Base-by-base conservation (phyloP, 2,888 invertebrate genomes). In the Coleophora deauratella region DNA sequence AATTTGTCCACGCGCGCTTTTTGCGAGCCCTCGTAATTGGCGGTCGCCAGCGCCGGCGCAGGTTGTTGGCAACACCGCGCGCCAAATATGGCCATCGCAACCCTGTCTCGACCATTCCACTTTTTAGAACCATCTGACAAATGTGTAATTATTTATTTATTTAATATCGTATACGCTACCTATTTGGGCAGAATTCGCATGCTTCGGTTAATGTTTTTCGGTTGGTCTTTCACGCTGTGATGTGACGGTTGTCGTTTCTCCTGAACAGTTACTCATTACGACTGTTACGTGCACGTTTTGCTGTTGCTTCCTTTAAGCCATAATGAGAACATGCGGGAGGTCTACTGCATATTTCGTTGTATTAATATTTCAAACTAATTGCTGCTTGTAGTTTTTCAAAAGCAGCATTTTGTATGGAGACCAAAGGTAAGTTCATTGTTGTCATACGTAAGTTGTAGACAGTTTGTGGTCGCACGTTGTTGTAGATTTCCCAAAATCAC, bases 131-230 rank as follows among this genome's bases (percentile, higher is more conserved):
- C 72, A 80, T 76, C 79, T 82, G 84, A 85, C 84, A 85, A 85
- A 85, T 85, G 84, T 81, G 81, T 84, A 84, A 85, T 84, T 84
- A 85, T 84, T 81, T 84, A 85, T 84, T 81, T 84, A 84, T 84
- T 82, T 82, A 81, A 84, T 84, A 81, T 76, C 72, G 66, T 64
- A 69, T 56, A 58, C 56, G 54, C 46, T 47, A 50, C 77, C 57
- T 53, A 61, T 82, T 84, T 79, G 82, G 84, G 69, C 75, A 79
- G 76, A 72, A 79, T 78, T 80, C 79, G 58, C 75, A 76, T 85
- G 63, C 79, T 74, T 42, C 50, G 56, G 52, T 63, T 61, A 59
- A 65, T 57, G 67, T 68, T 73, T 72, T 73, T 73, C 61, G 64
- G 67, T 54, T 54, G 60, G 63, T 61, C 62, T 8, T 21, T 12